These are phyloP conservation scores for Vanacampus margaritifer DNA, from an alignment of 2,113 vertebrate genomes.

Conservation along the genomic window DNA sequence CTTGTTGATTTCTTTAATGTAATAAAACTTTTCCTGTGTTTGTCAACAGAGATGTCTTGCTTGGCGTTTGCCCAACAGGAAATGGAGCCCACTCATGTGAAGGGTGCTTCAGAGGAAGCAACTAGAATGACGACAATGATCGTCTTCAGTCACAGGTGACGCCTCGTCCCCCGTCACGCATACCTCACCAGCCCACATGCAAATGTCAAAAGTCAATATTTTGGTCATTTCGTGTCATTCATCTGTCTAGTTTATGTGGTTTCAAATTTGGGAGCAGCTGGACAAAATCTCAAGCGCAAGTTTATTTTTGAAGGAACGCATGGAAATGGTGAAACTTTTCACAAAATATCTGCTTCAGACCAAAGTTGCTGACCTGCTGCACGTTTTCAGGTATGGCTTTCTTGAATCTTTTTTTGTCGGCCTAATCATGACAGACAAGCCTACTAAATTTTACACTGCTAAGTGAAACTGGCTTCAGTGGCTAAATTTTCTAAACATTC, in stretches of 20 bases:
- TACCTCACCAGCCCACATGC: not conserved
- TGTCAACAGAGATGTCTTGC: not conserved
- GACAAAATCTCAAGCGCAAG: too few relatives aligned
- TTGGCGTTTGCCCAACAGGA: not conserved
- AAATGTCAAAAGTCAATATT: not conserved
- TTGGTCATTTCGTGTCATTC: not conserved
- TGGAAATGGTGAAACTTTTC: not conserved
- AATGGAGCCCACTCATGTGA: not conserved
- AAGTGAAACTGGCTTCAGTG: not conserved
- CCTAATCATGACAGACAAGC: not conserved
- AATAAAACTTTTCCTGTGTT: not conserved
- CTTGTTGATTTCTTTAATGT: not conserved
- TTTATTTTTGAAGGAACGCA: not conserved
- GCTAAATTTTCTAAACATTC: not conserved
- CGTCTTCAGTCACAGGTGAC: not conserved
- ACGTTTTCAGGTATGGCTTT: not conserved
- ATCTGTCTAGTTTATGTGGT: not conserved
- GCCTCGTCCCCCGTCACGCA: not conserved
- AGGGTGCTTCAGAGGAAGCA: not conserved
- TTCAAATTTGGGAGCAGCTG: too few relatives aligned
- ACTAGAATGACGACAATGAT: not conserved
- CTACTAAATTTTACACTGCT: not conserved
- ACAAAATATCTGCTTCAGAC: not conserved
- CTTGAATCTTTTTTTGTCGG: not conserved
- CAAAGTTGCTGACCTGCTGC: not conserved